Evolutionary conservation across 2,113 vertebrate genomes (phyloP).

Genomic region (Erythrolamprus reginae): DNA sequence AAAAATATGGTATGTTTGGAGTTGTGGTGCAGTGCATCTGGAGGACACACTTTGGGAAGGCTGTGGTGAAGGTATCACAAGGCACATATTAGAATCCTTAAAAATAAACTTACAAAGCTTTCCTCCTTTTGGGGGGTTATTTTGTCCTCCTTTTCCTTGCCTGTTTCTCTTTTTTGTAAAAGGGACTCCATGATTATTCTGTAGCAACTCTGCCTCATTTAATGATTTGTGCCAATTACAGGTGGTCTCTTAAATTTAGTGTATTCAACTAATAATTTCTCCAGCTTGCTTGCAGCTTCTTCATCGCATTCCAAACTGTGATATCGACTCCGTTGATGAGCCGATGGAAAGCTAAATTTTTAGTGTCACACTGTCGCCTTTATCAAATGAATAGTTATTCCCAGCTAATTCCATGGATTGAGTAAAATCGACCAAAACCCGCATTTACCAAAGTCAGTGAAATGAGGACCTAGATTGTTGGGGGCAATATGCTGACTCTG

Average conservation of each 20-base stretch:
- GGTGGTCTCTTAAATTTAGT: not conserved
- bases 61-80: not conserved
- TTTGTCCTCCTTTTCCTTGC: not conserved
- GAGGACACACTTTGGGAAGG: not conserved
- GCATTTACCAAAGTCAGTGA: not conserved
- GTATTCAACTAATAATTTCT: not conserved
- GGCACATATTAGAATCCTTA: not conserved
- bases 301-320: not conserved
- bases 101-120: not conserved
- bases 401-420: not conserved
- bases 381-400: not conserved
- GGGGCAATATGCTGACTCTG: not conserved
- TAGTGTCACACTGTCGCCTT: not conserved
- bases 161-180: not conserved
- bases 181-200: not conserved
- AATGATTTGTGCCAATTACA: not conserved
- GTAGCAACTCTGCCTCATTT: not conserved
- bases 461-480: not conserved
- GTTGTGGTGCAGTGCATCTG: not conserved
- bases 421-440: not conserved
- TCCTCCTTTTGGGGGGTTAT: not conserved
- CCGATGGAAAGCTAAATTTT: not conserved
- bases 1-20: too few species aligned
- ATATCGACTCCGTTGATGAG: not conserved
- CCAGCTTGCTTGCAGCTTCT: not conserved